These are phyloP conservation scores for Notospermus geniculatus DNA, from an alignment of 1,140 invertebrate genomes.

Conservation along the genomic window DNA sequence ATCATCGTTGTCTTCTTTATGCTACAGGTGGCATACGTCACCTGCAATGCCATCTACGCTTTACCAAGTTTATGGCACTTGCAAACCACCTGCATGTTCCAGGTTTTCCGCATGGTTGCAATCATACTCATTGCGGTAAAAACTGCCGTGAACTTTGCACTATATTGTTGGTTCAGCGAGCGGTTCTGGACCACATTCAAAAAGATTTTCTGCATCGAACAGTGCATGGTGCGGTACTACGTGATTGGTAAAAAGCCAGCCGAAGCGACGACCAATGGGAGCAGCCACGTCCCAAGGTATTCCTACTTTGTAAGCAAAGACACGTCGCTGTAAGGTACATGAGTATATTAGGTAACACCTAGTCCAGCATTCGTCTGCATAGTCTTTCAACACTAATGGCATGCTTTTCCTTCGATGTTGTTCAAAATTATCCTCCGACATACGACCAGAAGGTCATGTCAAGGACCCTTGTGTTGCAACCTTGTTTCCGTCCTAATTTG, in stretches of 20 bases:
- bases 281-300: not conserved
- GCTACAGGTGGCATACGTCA: constrained; percentile 65
- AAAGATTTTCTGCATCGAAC: constrained; percentile 62
- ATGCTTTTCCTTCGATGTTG: no score
- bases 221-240: constrained; percentile 32
- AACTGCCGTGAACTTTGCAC: constrained; percentile 70
- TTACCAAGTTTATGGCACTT: constrained; percentile 47
- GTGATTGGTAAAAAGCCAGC: no score
- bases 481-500: no score
- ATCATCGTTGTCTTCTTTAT: constrained; percentile 72
- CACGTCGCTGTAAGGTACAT: not conserved
- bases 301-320: constrained; percentile 7
- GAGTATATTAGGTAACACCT: not conserved
- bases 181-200: constrained; percentile 74
- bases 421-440: no score
- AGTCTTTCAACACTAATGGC: no score
- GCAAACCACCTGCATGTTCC: not conserved
- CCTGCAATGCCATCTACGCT: constrained; percentile 57
- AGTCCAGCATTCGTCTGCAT: not conserved
- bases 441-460: no score
- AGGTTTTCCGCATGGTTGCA: constrained; percentile 34
- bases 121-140: constrained; percentile 69
- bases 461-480: no score
- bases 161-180: constrained; percentile 76
- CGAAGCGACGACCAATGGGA: not conserved